phyloP scores from a whole-genome alignment of 2,797 vertebrate species.

The Acanthiza pusilla region DNA sequence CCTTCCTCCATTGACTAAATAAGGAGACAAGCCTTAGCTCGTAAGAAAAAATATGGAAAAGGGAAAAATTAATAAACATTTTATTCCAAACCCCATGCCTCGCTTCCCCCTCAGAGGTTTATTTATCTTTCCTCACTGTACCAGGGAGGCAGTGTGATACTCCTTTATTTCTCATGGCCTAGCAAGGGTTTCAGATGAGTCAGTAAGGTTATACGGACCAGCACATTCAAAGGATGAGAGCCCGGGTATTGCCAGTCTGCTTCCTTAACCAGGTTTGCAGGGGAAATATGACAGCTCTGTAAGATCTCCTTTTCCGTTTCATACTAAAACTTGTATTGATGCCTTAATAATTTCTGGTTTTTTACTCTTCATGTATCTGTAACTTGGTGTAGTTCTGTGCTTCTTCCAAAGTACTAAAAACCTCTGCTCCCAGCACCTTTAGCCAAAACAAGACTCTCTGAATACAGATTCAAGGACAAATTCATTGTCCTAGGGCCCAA shows the following conservation, averaged over 20 bases:
- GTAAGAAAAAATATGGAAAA: neutral
- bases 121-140: neutral
- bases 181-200: neutral
- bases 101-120: neutral
- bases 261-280: neutral
- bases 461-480: too few relatives aligned
- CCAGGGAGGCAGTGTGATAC: neutral
- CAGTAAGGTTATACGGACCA: neutral
- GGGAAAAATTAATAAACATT: neutral
- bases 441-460: too few relatives aligned
- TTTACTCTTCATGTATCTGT: too few relatives aligned
- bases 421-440: too few relatives aligned
- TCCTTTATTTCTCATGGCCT: neutral
- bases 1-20: neutral
- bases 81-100: neutral
- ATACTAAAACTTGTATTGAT: neutral
- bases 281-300: neutral
- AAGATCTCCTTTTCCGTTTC: neutral
- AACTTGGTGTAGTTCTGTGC: too few relatives aligned
- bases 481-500: too few relatives aligned
- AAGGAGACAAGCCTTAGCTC: neutral
- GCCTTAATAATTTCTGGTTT: too few relatives aligned
- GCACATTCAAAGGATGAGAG: neutral
- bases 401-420: too few relatives aligned
- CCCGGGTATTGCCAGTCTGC: neutral